A percentile compares a stretch with the other conserved stretches of the same genome.
Conservation (phyloP, 2,113 vertebrate genomes). For the Labrus mixtus region DNA sequence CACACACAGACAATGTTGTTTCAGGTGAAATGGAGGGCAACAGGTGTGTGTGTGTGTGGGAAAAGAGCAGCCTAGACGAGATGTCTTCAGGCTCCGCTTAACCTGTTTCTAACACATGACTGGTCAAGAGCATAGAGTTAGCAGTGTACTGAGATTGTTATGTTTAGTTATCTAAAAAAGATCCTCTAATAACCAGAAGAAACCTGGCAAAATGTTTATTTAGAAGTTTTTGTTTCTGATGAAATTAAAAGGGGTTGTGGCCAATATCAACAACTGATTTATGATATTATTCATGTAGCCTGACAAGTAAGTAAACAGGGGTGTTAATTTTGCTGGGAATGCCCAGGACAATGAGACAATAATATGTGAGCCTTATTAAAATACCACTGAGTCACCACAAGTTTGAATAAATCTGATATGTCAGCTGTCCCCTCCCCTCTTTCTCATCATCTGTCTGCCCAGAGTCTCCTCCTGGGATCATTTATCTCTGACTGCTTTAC, state of each 20-base stretch:
- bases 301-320: constrained; percentile 35
- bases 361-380: constrained; percentile 47
- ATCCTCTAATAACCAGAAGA: constrained; percentile 17
- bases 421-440: constrained; percentile 25
- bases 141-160: not conserved
- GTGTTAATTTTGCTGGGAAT: constrained; percentile 41
- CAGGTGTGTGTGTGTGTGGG: constrained; percentile 62
- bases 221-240: not conserved
- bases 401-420: constrained; percentile 28
- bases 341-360: constrained; percentile 17
- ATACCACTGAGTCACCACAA: constrained; percentile 61
- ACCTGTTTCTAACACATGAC: constrained; percentile 14
- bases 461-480: constrained; percentile 33
- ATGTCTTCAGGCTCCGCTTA: constrained; percentile 18
- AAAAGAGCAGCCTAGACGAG: constrained; percentile 18
- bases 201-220: not conserved
- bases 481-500: constrained; percentile 22
- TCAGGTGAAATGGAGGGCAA: constrained; percentile 69
- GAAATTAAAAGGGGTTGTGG: constrained; percentile 11
- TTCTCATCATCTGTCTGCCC: constrained; percentile 43
- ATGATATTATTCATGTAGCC: constrained; percentile 10
- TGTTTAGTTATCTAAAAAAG: not conserved
- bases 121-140: not conserved
- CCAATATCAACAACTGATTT: constrained; percentile 4
- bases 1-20: constrained; percentile 65